Base-by-base conservation (phyloP, 2,888 invertebrate genomes). In the Lasioglossum leucozonium region DNA sequence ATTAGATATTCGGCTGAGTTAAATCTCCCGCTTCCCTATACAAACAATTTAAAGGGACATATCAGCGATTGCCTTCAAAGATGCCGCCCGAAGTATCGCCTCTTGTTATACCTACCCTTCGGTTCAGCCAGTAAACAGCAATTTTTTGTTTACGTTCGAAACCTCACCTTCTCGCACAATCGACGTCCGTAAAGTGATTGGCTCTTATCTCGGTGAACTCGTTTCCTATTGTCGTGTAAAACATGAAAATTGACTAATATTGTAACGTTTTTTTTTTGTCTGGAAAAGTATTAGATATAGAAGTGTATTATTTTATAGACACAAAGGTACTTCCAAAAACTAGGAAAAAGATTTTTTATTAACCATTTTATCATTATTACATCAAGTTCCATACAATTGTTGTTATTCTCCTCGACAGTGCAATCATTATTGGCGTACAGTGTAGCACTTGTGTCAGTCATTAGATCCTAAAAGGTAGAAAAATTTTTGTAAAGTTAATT, bases 81-180 rank as follows among this genome's bases (percentile, higher is more conserved):
- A 22, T 22, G 2, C 47, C 47, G 8, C 47, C 47, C 8, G 1
- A 10, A 51, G 0, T n/a, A 3, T 51, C 10, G 10, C 22, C 10
- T 55, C n/a, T 51, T 55, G 22, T n/a, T 55, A 55, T 55, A n/a
- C 11, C 55, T n/a, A 55, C 10, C 11, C n/a, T 10, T 55, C 11
- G 55, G n/a, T 3, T 55, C 55, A n/a, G 6, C 22, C n/a, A 82
- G 44, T 72, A n/a, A n/a, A 34, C 65, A 72, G 84, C 74, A 75
- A 77, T 55, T 72, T 84, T 82, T 82, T 72, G 74, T 84, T 84
- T 74, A 65, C 37, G 11, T 71, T 55, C 65, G 58, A 69, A 69
- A 16, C 30, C 44, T 69, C 55, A 47, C 67, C 42, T 62, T 30
- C 2, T 42, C 40, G 42, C 44, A 47, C 22, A 16, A 42, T 75